A percentile compares a stretch with the other conserved stretches of the same genome.
These are phyloP conservation scores for Zele albiditarsus DNA, from an alignment of 2,888 invertebrate species.

Conservation along the genomic window DNA sequence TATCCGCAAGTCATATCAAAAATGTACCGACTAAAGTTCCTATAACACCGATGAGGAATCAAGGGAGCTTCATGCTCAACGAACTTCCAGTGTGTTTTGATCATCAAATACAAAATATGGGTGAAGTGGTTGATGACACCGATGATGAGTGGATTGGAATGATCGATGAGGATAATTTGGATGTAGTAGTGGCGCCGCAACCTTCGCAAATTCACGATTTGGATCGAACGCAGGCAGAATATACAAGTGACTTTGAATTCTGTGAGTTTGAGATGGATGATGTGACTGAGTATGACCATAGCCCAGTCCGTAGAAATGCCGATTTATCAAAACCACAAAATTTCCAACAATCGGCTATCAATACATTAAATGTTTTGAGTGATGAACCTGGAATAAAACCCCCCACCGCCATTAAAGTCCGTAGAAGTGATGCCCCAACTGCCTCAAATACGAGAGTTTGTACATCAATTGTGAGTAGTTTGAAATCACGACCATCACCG, in stretches of 20 bases:
- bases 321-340: neutral
- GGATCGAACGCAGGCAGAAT: neutral
- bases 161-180: slow-evolving; percentile 33
- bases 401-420: neutral
- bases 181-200: neutral
- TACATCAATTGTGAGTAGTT: neutral
- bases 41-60: neutral
- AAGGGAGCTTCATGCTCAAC: slow-evolving; percentile 2
- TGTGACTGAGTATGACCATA: neutral
- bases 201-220: neutral
- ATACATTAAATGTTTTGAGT: neutral
- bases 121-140: slow-evolving; percentile 44
- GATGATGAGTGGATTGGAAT: slow-evolving; percentile 31
- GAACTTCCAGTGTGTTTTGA: slow-evolving; percentile 24
- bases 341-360: neutral
- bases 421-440: neutral
- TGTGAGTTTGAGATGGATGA: neutral
- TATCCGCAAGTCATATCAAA: neutral
- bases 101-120: slow-evolving; percentile 27
- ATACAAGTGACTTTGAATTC: slow-evolving; percentile 5
- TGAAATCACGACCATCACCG: neutral
- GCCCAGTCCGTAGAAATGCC: neutral
- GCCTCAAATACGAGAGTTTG: neutral
- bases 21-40: neutral
- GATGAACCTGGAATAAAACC: neutral